Percentiles rank a stretch among this genome's conserved stretches.
Conservation (phyloP, 2,797 vertebrate genomes). For the Semotilus atromaculatus region DNA sequence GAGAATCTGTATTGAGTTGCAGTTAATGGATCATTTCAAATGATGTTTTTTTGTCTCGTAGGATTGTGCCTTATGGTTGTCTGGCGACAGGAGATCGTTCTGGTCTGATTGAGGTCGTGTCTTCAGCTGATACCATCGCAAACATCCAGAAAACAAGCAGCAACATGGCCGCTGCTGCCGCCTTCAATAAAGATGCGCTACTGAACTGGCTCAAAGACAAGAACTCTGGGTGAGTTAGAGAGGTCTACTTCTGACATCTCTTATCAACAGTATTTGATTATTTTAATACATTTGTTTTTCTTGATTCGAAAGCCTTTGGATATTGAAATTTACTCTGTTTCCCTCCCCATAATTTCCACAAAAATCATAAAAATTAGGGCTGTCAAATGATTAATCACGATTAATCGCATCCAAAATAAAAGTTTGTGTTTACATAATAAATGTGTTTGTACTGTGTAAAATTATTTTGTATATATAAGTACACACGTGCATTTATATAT, state of each 20-base stretch:
- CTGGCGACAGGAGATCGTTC: slow-evolving; percentile 96
- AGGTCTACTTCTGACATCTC: not conserved
- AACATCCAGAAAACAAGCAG: slow-evolving; percentile 98
- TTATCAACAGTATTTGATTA: not conserved
- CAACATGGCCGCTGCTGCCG: slow-evolving; percentile 94
- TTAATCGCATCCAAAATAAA: too few relatives aligned
- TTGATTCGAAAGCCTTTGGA: not conserved
- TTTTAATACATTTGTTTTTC: not conserved
- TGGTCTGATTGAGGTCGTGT: slow-evolving; percentile 96
- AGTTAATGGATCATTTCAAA: not conserved
- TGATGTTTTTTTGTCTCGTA: slow-evolving; percentile 62
- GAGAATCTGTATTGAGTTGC: not conserved
- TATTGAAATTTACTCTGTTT: not conserved
- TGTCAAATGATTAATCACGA: too few relatives aligned
- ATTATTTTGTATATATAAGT: too few relatives aligned
- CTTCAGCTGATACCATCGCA: slow-evolving; percentile 94
- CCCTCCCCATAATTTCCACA: not conserved
- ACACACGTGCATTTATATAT: too few relatives aligned
- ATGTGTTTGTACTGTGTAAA: too few relatives aligned
- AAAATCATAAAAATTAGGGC: not conserved
- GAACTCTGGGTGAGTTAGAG: slow-evolving; percentile 85
- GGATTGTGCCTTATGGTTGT: slow-evolving; percentile 96
- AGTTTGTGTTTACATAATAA: too few relatives aligned
- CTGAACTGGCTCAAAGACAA: slow-evolving; percentile 98
- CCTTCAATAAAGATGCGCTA: slow-evolving; percentile 98